phyloP scores from a whole-genome alignment of 2,888 invertebrate species.

The Luffia ferchaultella region DNA sequence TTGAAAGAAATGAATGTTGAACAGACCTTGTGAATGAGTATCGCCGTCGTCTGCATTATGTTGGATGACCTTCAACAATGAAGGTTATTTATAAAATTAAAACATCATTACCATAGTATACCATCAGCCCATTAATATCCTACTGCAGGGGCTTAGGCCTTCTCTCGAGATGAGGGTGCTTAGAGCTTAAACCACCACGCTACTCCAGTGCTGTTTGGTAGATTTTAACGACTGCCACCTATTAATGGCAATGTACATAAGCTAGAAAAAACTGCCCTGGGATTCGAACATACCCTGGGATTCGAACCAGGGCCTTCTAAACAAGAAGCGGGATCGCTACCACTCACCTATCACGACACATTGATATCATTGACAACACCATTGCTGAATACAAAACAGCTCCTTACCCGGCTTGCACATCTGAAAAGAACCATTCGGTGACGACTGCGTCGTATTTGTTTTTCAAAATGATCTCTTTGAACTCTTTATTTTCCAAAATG shows the following conservation, averaged over 20 bases:
- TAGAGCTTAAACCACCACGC: no score
- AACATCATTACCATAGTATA: no score
- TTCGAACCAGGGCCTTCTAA: background rate
- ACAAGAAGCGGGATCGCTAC: background rate
- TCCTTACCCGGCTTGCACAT: slow-evolving; percentile 32
- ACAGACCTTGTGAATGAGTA: no score
- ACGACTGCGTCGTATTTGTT: slow-evolving; percentile 36
- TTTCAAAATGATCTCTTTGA: slow-evolving; percentile 20
- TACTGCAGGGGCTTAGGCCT: no score
- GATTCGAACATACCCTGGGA: background rate
- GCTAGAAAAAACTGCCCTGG: background rate
- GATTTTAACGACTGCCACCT: background rate
- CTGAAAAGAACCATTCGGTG: slow-evolving; percentile 37
- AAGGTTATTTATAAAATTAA: no score
- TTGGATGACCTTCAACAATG: no score
- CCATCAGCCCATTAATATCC: no score
- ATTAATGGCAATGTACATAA: background rate
- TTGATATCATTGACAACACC: background rate
- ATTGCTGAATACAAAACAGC: background rate
- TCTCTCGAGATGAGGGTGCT: no score
- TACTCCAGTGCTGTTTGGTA: no score
- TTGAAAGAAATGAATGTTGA: no score
- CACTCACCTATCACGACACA: no score
- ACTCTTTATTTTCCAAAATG: slow-evolving; percentile 14
- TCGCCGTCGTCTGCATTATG: no score